A percentile compares a stretch with the other conserved stretches of the same genome.
Conservation (phyloP, 1,140 invertebrate species). For the Ridgeia piscesae region DNA sequence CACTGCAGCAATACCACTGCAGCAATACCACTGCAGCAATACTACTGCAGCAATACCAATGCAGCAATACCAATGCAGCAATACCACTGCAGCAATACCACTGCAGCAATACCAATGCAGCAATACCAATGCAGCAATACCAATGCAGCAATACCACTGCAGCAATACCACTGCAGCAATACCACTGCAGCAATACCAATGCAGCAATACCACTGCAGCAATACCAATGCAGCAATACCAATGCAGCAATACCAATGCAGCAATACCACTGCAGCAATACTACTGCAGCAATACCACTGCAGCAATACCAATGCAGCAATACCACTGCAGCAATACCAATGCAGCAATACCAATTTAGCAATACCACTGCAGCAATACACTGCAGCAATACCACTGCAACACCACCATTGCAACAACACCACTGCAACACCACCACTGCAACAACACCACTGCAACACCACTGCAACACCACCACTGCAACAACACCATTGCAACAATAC, state of each 20-base stretch:
- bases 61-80: neutral
- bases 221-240: neutral
- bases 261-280: neutral
- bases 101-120: too few species aligned
- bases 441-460: neutral
- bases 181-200: too few species aligned
- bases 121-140: neutral
- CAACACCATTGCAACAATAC: neutral
- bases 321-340: too few species aligned
- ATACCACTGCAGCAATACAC: neutral
- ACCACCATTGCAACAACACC: too few species aligned
- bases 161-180: neutral
- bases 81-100: neutral
- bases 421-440: too few species aligned
- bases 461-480: too few species aligned
- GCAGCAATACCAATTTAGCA: too few species aligned
- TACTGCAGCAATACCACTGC: neutral
- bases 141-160: neutral
- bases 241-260: too few species aligned
- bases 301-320: neutral
- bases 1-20: neutral
- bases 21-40: neutral
- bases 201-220: neutral
- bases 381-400: neutral
- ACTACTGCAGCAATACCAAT: too few species aligned